phyloP scores from a whole-genome alignment of 2,888 invertebrate genomes.

The Margaritifera margaritifera region DNA sequence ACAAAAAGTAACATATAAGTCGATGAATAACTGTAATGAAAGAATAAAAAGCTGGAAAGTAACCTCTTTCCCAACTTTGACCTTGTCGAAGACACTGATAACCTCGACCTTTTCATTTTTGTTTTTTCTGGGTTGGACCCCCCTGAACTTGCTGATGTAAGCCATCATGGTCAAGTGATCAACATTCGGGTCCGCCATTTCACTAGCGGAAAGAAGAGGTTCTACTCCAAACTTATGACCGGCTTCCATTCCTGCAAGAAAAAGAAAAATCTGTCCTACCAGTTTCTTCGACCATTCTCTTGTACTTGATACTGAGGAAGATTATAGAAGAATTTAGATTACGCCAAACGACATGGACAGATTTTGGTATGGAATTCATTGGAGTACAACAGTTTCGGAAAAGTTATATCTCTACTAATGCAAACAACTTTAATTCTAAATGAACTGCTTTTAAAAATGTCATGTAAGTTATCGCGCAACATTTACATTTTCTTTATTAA shows the following conservation, averaged over 20 bases:
- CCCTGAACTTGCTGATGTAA: constrained; percentile 91
- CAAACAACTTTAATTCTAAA: too few species aligned
- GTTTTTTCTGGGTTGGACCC: constrained; percentile 34
- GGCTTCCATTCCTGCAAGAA: constrained; percentile 78
- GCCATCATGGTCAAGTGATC: constrained; percentile 98
- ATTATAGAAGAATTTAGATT: too few species aligned
- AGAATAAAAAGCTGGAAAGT: background rate
- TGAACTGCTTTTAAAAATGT: too few species aligned
- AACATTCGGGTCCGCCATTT: constrained; percentile 94
- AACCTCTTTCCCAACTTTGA: constrained; percentile 41
- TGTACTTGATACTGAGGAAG: too few species aligned
- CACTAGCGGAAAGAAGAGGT: constrained; percentile 91
- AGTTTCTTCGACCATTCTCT: too few species aligned
- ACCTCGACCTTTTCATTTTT: constrained; percentile 51
- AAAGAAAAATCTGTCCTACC: background rate
- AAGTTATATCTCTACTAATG: too few species aligned
- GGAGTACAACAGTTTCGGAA: constrained; percentile 39
- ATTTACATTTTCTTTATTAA: too few species aligned
- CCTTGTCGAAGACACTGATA: constrained; percentile 33
- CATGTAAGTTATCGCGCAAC: too few species aligned
- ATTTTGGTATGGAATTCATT: background rate
- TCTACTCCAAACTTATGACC: constrained; percentile 83
- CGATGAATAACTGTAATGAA: too few species aligned
- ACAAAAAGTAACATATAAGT: too few species aligned
- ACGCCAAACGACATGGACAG: too few species aligned